phyloP scores from a whole-genome alignment of 2,113 vertebrate genomes.

The Anser cygnoides region DNA sequence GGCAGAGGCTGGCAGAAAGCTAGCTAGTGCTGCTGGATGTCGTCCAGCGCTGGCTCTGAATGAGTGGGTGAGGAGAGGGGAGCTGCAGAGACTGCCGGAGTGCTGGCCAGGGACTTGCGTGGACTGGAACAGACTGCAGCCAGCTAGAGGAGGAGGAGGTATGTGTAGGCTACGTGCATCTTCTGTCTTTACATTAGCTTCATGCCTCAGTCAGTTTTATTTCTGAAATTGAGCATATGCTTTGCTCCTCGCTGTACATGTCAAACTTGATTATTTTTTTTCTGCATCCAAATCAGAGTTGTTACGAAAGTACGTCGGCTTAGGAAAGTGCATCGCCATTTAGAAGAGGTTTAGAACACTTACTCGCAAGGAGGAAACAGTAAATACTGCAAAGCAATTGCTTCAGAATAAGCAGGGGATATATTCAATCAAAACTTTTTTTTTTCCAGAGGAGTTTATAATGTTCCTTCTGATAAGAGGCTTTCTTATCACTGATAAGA shows the following conservation, averaged over 20 bases:
- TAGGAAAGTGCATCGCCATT: background rate
- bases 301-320: background rate
- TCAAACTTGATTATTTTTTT: background rate
- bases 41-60: background rate
- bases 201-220: slow-evolving; percentile 21
- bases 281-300: background rate
- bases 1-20: background rate
- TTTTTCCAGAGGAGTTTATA: background rate
- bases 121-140: slow-evolving; percentile 13
- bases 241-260: background rate
- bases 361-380: background rate
- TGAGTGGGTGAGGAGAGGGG: background rate
- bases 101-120: background rate
- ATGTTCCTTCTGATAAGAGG: background rate
- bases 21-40: background rate
- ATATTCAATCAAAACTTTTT: background rate
- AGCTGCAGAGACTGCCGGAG: background rate
- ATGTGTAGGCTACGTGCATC: background rate
- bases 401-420: background rate
- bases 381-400: background rate
- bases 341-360: background rate
- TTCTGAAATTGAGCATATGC: slow-evolving; percentile 60
- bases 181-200: slow-evolving; percentile 15
- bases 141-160: slow-evolving; percentile 17
- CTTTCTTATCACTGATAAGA: background rate